Conservation (phyloP, 2,888 invertebrate species). For the Allygus modestus region DNA sequence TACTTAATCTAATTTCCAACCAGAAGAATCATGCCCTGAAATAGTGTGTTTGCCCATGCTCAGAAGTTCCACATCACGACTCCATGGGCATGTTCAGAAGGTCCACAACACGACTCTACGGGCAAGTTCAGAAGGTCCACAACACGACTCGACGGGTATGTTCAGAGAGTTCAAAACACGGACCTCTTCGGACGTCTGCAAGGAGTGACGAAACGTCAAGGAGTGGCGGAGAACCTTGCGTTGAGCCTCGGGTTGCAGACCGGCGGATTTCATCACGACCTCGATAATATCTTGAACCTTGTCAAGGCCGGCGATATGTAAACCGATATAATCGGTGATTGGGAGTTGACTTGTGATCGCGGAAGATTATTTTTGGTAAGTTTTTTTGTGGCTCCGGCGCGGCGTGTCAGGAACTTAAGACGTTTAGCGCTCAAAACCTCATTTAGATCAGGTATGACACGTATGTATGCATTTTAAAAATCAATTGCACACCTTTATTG, state of each 20-base stretch:
- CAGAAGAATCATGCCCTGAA: no score
- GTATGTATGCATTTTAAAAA: no score
- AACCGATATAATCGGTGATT: conserved; percentile 7
- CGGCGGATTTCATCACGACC: conserved; percentile 13
- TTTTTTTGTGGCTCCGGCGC: not conserved
- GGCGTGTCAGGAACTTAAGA: not conserved
- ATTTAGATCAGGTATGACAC: no score
- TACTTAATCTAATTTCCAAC: no score
- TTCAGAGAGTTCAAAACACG: no score
- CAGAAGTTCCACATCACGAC: no score
- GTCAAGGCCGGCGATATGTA: conserved; percentile 26
- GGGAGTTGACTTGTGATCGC: not conserved
- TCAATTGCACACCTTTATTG: no score
- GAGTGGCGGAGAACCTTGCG: conserved; percentile 32
- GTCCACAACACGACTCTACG: no score
- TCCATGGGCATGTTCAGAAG: no score
- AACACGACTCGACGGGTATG: no score
- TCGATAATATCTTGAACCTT: conserved; percentile 20
- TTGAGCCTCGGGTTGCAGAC: not conserved
- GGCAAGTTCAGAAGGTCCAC: not conserved
- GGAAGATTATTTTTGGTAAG: not conserved
- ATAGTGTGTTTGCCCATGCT: no score
- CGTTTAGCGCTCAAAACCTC: no score
- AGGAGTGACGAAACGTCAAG: conserved; percentile 1
- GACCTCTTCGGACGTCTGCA: not conserved